Conservation (phyloP, 2,113 vertebrate genomes). For the Sturnus vulgaris region DNA sequence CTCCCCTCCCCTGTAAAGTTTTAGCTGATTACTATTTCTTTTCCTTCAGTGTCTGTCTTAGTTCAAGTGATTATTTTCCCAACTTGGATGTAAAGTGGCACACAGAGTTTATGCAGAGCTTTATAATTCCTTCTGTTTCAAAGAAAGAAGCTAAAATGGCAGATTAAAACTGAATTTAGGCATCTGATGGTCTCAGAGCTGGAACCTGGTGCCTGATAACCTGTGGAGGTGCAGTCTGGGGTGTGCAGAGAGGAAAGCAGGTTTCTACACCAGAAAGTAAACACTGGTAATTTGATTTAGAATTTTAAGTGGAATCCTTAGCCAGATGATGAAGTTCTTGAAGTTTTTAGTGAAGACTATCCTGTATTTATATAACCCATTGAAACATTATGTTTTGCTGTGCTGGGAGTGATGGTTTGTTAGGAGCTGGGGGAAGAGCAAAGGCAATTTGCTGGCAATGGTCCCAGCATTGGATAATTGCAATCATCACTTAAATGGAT, state of each 20-base stretch:
- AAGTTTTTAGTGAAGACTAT: not conserved
- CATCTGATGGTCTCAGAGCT: constrained; percentile 38
- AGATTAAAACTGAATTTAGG: not conserved
- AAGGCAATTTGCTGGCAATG: not conserved
- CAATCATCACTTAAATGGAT: not conserved
- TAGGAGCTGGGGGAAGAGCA: not conserved
- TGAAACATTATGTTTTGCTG: not conserved
- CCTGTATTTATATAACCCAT: not conserved
- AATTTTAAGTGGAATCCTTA: not conserved
- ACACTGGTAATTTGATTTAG: constrained; percentile 43
- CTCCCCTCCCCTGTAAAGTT: not conserved
- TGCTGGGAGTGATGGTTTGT: not conserved
- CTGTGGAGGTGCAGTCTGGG: constrained; percentile 32
- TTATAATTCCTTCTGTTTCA: constrained; percentile 48
- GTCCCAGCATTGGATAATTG: not conserved
- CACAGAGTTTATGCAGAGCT: not conserved
- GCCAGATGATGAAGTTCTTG: not conserved
- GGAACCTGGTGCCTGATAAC: constrained; percentile 60
- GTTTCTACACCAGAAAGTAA: constrained; percentile 9
- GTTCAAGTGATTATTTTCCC: not conserved
- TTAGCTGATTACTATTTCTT: not conserved
- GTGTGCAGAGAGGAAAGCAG: constrained; percentile 42
- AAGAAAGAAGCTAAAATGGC: not conserved
- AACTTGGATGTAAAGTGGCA: not conserved
- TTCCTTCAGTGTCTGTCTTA: not conserved